phyloP scores from a whole-genome alignment of 2,888 invertebrate genomes.

The Meloe dianella region DNA sequence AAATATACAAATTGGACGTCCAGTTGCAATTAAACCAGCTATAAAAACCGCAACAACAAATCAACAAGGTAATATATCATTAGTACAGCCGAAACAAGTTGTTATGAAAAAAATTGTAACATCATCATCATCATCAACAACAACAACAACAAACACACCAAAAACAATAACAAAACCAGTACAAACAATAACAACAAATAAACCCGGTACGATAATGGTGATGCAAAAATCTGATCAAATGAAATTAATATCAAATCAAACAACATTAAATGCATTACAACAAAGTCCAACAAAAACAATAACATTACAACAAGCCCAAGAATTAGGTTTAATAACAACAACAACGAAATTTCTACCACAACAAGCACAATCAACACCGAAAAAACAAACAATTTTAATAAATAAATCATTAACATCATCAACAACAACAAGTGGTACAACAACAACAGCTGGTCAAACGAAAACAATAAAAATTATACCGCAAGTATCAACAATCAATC shows the following conservation, averaged over 20 bases:
- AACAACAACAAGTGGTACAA: background rate
- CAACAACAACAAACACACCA: slow-evolving; percentile 43
- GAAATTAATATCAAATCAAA: slow-evolving; percentile 46
- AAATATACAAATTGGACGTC: slow-evolving; percentile 52
- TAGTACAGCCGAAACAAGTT: slow-evolving; percentile 52
- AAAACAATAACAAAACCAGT: slow-evolving; percentile 34
- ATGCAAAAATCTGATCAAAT: slow-evolving; percentile 49
- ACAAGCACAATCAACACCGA: slow-evolving; percentile 52
- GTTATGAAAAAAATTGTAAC: slow-evolving; percentile 55
- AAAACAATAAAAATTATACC: slow-evolving; percentile 56
- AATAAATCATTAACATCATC: slow-evolving; percentile 44
- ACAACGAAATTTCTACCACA: slow-evolving; percentile 61
- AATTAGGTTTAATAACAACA: slow-evolving; percentile 65
- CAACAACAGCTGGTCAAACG: slow-evolving; percentile 33
- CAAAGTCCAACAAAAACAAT: slow-evolving; percentile 66
- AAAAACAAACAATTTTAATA: slow-evolving; percentile 57
- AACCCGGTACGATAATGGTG: slow-evolving; percentile 49
- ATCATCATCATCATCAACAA: slow-evolving; percentile 34
- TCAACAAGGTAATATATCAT: slow-evolving; percentile 41
- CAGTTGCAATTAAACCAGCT: slow-evolving; percentile 52
- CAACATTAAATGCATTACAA: slow-evolving; percentile 66
- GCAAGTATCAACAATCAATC: slow-evolving; percentile 36
- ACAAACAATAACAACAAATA: slow-evolving; percentile 39
- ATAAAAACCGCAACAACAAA: slow-evolving; percentile 47
- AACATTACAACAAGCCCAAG: slow-evolving; percentile 69